A percentile compares a stretch with the other conserved stretches of the same genome.
Conservation (phyloP, 1,140 invertebrate species). For the Tribolium castaneum region DNA sequence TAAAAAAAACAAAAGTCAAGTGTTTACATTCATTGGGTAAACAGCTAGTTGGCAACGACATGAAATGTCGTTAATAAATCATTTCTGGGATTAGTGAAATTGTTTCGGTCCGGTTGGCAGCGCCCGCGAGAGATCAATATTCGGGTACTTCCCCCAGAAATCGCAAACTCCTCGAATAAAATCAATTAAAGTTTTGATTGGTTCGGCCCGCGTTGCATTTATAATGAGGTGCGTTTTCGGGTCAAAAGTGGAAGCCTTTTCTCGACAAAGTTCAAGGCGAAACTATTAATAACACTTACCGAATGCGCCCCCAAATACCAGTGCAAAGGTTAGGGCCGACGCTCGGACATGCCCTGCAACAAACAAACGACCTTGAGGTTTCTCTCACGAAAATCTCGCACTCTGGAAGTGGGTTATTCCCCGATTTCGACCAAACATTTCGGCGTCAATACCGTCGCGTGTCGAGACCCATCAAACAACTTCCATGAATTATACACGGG, state of each 20-base stretch:
- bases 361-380: background rate
- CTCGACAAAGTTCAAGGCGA: constrained; percentile 10
- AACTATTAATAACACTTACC: constrained; percentile 30
- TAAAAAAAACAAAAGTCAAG: background rate
- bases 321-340: constrained; percentile 20
- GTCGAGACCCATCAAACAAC: background rate
- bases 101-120: background rate
- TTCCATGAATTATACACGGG: background rate
- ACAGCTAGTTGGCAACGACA: background rate
- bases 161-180: too few relatives aligned
- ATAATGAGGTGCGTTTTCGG: too few relatives aligned
- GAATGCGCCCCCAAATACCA: constrained; percentile 11
- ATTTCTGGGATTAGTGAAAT: background rate
- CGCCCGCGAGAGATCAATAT: background rate
- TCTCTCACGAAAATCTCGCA: background rate
- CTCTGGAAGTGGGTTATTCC: background rate
- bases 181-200: too few relatives aligned
- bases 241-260: constrained; percentile 1
- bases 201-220: too few relatives aligned
- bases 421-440: background rate
- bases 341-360: background rate
- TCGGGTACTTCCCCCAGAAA: too few relatives aligned
- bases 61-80: background rate
- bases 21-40: background rate
- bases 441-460: background rate